A percentile compares a stretch with the other conserved stretches of the same genome.
These are phyloP conservation scores for Papilio helenus DNA, from an alignment of 1,140 invertebrate genomes.

Conservation along the genomic window DNA sequence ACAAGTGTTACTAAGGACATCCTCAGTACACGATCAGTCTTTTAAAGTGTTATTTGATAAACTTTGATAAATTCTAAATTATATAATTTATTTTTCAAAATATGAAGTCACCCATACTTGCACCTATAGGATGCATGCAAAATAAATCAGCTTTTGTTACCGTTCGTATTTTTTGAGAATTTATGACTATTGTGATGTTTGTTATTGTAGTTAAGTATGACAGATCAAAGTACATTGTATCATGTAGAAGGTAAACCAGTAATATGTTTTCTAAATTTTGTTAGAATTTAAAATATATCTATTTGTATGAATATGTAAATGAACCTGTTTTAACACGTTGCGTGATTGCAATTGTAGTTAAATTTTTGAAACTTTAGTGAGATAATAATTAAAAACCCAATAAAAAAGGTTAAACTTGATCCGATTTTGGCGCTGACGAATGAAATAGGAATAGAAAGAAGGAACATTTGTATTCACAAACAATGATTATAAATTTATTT, in stretches of 20 bases:
- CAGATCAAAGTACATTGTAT: constrained; percentile 6
- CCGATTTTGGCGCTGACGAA: too few species aligned
- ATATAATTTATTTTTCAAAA: neutral
- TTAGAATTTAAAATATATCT: neutral
- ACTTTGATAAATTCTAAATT: neutral
- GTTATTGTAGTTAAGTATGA: neutral
- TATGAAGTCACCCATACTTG: neutral
- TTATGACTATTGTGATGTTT: neutral
- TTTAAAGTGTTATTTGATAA: neutral
- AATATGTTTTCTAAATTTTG: neutral
- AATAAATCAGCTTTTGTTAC: constrained; percentile 5
- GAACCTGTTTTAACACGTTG: neutral
- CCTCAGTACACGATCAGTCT: neutral
- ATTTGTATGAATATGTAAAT: neutral
- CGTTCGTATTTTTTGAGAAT: neutral
- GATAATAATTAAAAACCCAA: too few species aligned
- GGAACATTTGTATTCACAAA: too few species aligned
- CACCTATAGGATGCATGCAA: neutral
- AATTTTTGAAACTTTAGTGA: too few species aligned
- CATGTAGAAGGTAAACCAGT: neutral
- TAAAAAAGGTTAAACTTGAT: too few species aligned
- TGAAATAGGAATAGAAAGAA: too few species aligned
- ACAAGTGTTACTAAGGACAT: neutral
- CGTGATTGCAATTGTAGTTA: neutral
- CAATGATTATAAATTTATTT: too few species aligned